These are phyloP conservation scores for Tursiops truncatus DNA, from an alignment of 2,113 vertebrate genomes.

Conservation along the genomic window DNA sequence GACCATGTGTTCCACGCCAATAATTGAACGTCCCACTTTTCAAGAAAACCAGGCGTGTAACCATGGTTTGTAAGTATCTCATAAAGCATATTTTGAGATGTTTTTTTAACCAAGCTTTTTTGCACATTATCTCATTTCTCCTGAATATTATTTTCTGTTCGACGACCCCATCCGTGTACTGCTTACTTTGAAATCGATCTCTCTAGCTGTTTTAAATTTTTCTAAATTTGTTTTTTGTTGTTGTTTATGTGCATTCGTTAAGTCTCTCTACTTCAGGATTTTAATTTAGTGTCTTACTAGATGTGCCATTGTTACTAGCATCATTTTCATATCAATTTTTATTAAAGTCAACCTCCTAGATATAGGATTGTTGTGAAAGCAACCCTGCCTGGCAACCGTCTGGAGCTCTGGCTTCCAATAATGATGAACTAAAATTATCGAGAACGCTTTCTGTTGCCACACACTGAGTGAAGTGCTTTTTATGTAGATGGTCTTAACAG, in stretches of 20 bases:
- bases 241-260: constrained; percentile 44
- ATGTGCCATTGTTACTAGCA: neutral
- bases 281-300: constrained; percentile 69
- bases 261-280: constrained; percentile 23
- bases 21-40: constrained; percentile 77
- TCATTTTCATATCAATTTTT: constrained; percentile 24
- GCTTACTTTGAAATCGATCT: constrained; percentile 72
- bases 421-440: neutral
- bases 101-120: constrained; percentile 74
- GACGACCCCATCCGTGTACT: constrained; percentile 29
- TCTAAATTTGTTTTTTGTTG: constrained; percentile 56
- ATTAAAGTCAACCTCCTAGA: constrained; percentile 9
- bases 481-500: neutral
- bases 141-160: constrained; percentile 74
- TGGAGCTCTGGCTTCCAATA: neutral
- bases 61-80: constrained; percentile 74
- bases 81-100: constrained; percentile 75
- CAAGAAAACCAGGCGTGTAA: constrained; percentile 78
- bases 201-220: constrained; percentile 74
- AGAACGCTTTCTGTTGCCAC: neutral
- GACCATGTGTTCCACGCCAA: constrained; percentile 74
- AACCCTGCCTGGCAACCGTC: neutral
- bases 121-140: constrained; percentile 80
- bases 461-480: neutral
- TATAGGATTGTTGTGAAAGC: constrained; percentile 39